Conservation (phyloP, 2,888 invertebrate genomes). For the Subacronicta megacephala region DNA sequence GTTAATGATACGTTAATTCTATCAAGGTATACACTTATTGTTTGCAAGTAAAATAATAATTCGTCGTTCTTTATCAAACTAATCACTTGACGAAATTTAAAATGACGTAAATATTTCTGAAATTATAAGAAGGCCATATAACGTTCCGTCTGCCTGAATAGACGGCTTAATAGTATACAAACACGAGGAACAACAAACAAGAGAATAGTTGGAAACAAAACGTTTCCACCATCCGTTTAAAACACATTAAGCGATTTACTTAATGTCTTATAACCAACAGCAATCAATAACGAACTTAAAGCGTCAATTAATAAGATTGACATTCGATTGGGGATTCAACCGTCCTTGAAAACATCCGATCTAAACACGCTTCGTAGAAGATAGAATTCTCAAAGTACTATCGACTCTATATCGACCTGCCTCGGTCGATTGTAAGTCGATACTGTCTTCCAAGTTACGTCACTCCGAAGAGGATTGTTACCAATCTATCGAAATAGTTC, state of each 20-base stretch:
- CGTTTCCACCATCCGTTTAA: constrained; percentile 78
- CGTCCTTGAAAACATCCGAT: constrained; percentile 54
- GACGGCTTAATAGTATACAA: constrained; percentile 56
- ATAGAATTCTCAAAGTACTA: constrained; percentile 41
- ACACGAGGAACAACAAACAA: constrained; percentile 59
- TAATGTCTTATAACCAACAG: constrained; percentile 69
- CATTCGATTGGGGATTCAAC: constrained; percentile 65
- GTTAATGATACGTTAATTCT: too few species aligned
- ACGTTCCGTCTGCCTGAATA: constrained; percentile 32
- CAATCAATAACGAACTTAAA: constrained; percentile 62
- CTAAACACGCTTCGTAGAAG: constrained; percentile 29
- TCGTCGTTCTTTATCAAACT: neutral
- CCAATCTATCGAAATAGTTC: constrained; percentile 91
- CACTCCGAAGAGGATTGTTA: constrained; percentile 72
- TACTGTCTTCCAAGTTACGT: constrained; percentile 55
- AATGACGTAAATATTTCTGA: neutral
- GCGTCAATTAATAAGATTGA: constrained; percentile 74
- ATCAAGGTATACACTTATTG: too few species aligned
- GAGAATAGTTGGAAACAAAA: constrained; percentile 74
- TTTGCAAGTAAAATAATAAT: too few species aligned
- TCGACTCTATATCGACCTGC: constrained; percentile 44
- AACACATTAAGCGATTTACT: constrained; percentile 86
- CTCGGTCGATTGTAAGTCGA: constrained; percentile 43
- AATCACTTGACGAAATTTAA: neutral
- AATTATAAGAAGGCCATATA: constrained; percentile 15